Conservation (phyloP, 1,140 invertebrate species). For the Pseudomyrmex gracilis region DNA sequence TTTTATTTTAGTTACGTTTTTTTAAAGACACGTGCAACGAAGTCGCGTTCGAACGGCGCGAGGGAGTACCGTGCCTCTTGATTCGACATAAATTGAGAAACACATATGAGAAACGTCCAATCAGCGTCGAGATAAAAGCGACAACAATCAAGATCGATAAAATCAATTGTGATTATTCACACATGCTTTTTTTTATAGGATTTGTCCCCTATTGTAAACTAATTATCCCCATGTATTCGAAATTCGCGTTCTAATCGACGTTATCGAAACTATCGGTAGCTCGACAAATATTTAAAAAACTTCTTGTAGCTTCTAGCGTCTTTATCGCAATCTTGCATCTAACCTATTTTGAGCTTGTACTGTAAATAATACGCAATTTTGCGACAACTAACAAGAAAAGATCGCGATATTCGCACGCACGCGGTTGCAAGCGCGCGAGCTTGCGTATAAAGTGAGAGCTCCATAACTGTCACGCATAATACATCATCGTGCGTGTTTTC, state of each 20-base stretch:
- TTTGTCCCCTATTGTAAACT: conserved; percentile 36
- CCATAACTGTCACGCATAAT: conserved; percentile 68
- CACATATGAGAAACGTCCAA: too few relatives aligned
- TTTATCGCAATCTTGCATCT: not conserved
- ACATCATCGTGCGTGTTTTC: conserved; percentile 68
- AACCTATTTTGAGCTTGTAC: not conserved
- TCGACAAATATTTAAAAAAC: conserved; percentile 21
- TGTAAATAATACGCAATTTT: not conserved
- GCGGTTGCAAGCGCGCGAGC: not conserved
- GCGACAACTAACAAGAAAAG: not conserved
- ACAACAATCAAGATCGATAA: too few relatives aligned
- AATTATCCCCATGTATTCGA: conserved; percentile 40
- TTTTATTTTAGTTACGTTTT: too few relatives aligned
- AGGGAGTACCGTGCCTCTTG: too few relatives aligned
- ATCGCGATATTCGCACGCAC: not conserved
- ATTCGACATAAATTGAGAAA: too few relatives aligned
- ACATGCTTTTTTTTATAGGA: too few relatives aligned
- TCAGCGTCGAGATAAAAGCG: too few relatives aligned
- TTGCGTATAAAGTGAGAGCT: conserved; percentile 62
- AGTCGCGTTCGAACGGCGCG: too few relatives aligned
- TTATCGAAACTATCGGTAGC: conserved; percentile 26
- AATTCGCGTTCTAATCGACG: conserved; percentile 2
- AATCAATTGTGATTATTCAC: too few relatives aligned
- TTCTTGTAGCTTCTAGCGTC: not conserved
- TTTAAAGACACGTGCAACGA: too few relatives aligned